These are phyloP conservation scores for Dryocosmus kuriphilus DNA, from an alignment of 2,888 invertebrate species.

Conservation along the genomic window DNA sequence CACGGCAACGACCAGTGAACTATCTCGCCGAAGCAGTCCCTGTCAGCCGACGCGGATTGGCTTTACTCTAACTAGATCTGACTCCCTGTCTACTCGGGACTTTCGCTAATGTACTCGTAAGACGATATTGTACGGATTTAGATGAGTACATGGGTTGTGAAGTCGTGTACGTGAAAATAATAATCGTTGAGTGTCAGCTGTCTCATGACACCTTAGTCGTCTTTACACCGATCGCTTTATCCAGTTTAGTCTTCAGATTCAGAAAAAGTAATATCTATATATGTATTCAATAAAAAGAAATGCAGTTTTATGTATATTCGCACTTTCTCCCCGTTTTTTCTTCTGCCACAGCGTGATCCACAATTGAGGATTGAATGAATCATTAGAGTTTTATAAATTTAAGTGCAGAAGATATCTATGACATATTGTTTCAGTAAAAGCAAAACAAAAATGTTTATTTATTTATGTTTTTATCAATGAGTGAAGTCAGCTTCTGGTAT, in stretches of 20 bases:
- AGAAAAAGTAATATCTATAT: too few species aligned
- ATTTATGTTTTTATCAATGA: too few species aligned
- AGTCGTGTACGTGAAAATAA: constrained; percentile 23
- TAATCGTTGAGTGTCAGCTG: constrained; percentile 14
- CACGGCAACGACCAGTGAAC: constrained; percentile 59
- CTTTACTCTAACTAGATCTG: constrained; percentile 71
- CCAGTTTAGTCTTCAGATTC: not conserved
- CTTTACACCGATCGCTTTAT: not conserved
- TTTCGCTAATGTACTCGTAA: constrained; percentile 52
- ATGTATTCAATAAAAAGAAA: too few species aligned
- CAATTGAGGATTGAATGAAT: too few species aligned
- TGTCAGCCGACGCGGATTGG: constrained; percentile 63
- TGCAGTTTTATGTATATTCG: too few species aligned
- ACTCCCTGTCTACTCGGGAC: constrained; percentile 58
- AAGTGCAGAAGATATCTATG: too few species aligned
- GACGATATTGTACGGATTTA: constrained; percentile 67
- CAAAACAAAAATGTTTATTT: too few species aligned
- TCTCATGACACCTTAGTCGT: not conserved
- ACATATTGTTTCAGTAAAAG: too few species aligned
- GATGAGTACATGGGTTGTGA: constrained; percentile 40
- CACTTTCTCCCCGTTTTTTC: too few species aligned
- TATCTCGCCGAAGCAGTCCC: constrained; percentile 58
- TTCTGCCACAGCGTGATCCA: too few species aligned
- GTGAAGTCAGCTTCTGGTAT: too few species aligned
- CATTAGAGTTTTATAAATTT: too few species aligned